A percentile compares a stretch with the other conserved stretches of the same genome.
phyloP scores from a whole-genome alignment of 2,113 vertebrate species.

The Sula dactylatra region DNA sequence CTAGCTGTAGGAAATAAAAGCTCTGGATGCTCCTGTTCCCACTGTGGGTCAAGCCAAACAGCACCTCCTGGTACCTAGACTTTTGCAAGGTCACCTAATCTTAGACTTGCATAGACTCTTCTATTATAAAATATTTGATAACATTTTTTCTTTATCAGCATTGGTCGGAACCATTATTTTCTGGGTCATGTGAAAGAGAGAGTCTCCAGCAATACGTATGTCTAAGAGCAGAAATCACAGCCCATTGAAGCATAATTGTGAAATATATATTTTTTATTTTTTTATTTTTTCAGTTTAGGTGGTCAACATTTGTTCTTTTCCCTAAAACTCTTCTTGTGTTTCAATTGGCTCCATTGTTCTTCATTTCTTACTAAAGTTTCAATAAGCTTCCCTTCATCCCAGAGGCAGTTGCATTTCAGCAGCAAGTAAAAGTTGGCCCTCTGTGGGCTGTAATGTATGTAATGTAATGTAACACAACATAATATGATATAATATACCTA shows the following conservation, averaged over 20 bases:
- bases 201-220: neutral
- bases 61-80: neutral
- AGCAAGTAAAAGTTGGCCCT: constrained; percentile 22
- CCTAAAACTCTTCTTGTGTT: neutral
- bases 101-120: neutral
- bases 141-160: neutral
- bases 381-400: neutral
- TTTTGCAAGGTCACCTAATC: neutral
- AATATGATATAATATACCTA: neutral
- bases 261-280: fast-evolving
- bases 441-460: neutral
- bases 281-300: neutral
- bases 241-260: neutral
- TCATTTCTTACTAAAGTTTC: neutral
- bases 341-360: neutral
- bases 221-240: neutral
- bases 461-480: neutral
- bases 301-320: neutral
- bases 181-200: neutral
- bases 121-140: neutral
- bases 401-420: constrained; percentile 17
- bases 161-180: neutral
- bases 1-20: neutral
- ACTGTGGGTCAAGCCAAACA: neutral
- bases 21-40: neutral